Conservation (phyloP, 2,888 invertebrate genomes). For the Tetrapedia diversipes region DNA sequence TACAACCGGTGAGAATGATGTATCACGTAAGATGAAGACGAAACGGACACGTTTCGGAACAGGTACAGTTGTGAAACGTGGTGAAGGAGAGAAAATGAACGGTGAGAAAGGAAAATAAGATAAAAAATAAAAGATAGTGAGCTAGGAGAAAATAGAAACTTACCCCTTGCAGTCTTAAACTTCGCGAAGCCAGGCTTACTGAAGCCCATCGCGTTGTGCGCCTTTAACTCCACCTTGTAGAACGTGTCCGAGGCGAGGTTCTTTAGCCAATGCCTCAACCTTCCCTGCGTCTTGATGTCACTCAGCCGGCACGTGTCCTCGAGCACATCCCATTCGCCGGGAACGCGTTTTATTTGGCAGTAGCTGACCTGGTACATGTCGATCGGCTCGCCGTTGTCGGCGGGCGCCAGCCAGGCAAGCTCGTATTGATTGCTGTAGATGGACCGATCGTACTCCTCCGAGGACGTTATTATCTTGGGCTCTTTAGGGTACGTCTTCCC, state of each 20-base stretch:
- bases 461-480: slow-evolving; percentile 85
- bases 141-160: slow-evolving; percentile 82
- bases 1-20: too few relatives aligned
- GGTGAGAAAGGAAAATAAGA: not conserved
- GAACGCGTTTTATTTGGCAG: slow-evolving; percentile 89
- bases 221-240: slow-evolving; percentile 92
- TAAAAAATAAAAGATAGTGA: not conserved
- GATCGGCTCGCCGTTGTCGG: slow-evolving; percentile 95
- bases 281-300: slow-evolving; percentile 86
- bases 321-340: slow-evolving; percentile 86
- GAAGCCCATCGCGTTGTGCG: slow-evolving; percentile 93
- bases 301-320: slow-evolving; percentile 85
- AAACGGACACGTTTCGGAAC: slow-evolving; percentile 41
- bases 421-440: slow-evolving; percentile 91
- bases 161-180: slow-evolving; percentile 94
- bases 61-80: not conserved
- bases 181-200: slow-evolving; percentile 90
- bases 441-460: slow-evolving; percentile 83
- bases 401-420: slow-evolving; percentile 92
- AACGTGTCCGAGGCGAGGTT: slow-evolving; percentile 90
- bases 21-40: slow-evolving; percentile 41
- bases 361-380: slow-evolving; percentile 91
- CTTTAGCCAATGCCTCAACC: slow-evolving; percentile 88
- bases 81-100: not conserved
- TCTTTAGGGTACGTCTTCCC: slow-evolving; percentile 90